A percentile compares a stretch with the other conserved stretches of the same genome.
Conservation (phyloP, 2,888 invertebrate genomes). For the Troides aeacus region DNA sequence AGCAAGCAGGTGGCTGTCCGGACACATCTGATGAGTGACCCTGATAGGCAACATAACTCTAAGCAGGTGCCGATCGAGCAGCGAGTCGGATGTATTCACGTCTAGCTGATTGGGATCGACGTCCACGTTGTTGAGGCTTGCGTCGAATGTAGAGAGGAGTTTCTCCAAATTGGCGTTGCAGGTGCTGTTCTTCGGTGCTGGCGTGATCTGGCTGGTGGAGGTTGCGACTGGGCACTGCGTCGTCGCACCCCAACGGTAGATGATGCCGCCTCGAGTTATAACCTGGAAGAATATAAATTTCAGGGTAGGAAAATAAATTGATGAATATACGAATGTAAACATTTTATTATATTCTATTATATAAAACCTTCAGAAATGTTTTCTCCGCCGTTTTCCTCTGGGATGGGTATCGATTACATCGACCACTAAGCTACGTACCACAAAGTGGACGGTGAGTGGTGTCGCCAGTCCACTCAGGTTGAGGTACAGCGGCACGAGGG, state of each 20-base stretch:
- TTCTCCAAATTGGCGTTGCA: slow-evolving; percentile 40
- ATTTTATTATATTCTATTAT: no score
- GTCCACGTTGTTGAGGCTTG: slow-evolving; percentile 20
- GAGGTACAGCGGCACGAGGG: slow-evolving; percentile 62
- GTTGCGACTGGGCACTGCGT: slow-evolving; percentile 65
- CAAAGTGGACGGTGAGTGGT: slow-evolving; percentile 68
- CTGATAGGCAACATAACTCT: slow-evolving; percentile 67
- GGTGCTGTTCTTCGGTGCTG: slow-evolving; percentile 47
- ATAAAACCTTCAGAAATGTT: no score
- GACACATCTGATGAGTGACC: slow-evolving; percentile 75
- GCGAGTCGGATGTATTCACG: slow-evolving; percentile 43
- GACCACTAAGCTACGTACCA: slow-evolving; percentile 45
- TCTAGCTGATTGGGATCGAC: slow-evolving; percentile 24
- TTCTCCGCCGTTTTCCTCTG: no score
- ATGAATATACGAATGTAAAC: no score
- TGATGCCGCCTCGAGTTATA: slow-evolving; percentile 68
- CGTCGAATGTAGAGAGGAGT: slow-evolving; percentile 22
- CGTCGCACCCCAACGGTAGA: slow-evolving; percentile 73
- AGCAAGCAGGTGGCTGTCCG: slow-evolving; percentile 74
- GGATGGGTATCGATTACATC: no score
- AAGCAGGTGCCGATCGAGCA: slow-evolving; percentile 54
- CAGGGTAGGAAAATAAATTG: no score
- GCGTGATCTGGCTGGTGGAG: slow-evolving; percentile 48
- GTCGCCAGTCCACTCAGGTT: slow-evolving; percentile 44
- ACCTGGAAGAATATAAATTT: slow-evolving; percentile 48